Percentiles rank a stretch among this genome's conserved stretches.
Conservation (phyloP, 2,113 vertebrate genomes). For the Prunella fulvescens region DNA sequence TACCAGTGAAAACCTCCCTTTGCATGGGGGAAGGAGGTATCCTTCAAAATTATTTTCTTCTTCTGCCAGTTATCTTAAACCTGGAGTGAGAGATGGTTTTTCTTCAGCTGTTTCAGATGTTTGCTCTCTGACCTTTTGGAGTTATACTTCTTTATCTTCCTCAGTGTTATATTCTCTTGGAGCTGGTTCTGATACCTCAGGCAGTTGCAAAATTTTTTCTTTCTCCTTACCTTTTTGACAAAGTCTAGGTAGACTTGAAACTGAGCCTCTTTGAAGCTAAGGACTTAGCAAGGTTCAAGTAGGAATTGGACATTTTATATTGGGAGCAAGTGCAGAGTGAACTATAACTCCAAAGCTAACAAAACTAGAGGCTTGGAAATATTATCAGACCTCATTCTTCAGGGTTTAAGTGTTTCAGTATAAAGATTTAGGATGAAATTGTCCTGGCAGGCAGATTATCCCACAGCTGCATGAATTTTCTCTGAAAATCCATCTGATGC, state of each 20-base stretch:
- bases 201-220: neutral
- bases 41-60: neutral
- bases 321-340: neutral
- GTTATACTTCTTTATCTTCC: neutral
- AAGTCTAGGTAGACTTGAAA: neutral
- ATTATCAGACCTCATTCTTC: conserved; percentile 31
- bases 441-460: conserved; percentile 47
- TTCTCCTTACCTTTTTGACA: neutral
- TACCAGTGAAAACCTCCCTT: neutral
- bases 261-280: neutral
- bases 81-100: neutral
- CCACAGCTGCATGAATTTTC: conserved; percentile 43
- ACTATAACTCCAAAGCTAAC: conserved; percentile 7
- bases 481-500: conserved; percentile 16
- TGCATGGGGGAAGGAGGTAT: neutral
- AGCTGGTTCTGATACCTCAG: conserved; percentile 6
- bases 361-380: conserved; percentile 36
- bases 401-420: conserved; percentile 22
- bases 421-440: conserved; percentile 40
- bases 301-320: neutral
- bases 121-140: conserved; percentile 20
- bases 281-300: neutral
- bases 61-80: neutral
- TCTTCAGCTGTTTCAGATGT: neutral
- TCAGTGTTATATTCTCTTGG: neutral